Percentiles rank a stretch among this genome's conserved stretches.
Conservation (phyloP, 2,113 vertebrate species). For the Pogona vitticeps region DNA sequence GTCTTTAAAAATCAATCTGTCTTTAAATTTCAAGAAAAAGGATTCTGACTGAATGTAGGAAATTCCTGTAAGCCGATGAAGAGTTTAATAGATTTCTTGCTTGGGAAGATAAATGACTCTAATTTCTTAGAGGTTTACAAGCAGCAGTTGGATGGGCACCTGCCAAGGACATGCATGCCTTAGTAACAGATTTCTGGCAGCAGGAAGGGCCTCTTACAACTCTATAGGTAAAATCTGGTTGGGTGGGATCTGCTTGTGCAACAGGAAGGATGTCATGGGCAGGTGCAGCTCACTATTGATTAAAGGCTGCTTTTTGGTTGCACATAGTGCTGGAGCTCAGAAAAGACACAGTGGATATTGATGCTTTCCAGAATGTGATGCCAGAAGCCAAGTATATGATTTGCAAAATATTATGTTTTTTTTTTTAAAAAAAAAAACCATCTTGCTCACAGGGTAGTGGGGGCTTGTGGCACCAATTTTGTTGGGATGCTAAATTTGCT, state of each 20-base stretch:
- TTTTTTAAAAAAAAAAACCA: neutral
- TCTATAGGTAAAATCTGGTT: neutral
- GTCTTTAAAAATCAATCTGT: no score
- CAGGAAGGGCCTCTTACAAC: neutral
- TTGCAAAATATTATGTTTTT: neutral
- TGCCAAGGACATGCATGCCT: no score
- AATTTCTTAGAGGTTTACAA: neutral
- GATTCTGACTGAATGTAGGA: no score
- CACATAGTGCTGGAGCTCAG: neutral
- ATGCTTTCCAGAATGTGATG: neutral
- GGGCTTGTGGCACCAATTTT: no score
- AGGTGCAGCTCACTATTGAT: no score
- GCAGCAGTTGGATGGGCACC: neutral
- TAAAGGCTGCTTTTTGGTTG: no score
- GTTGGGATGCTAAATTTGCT: no score
- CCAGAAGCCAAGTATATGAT: neutral
- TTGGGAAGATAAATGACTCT: neutral
- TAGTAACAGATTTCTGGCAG: neutral
- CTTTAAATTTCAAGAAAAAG: no score
- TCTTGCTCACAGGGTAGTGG: neutral
- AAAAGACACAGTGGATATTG: neutral
- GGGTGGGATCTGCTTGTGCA: no score
- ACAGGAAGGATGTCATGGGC: neutral
- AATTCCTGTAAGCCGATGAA: neutral
- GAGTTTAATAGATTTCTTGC: neutral